Base-by-base conservation (phyloP, 1,140 invertebrate genomes). In the Dreissena rostriformis region DNA sequence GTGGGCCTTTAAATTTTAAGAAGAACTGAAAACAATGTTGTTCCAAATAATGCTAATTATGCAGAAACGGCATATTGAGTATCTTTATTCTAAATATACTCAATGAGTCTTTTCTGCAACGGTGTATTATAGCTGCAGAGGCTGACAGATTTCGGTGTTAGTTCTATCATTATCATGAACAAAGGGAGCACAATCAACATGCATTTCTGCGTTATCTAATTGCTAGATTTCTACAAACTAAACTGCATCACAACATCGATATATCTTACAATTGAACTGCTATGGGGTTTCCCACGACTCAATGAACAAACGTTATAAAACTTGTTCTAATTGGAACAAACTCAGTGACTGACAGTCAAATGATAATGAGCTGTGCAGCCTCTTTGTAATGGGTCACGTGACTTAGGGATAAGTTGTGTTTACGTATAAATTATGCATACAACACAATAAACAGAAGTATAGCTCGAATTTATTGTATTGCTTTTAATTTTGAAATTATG, bases 361-460 rank as follows among this genome's bases (percentile, higher is more conserved):
- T 82, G 80, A 82, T 82, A 82, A 82, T 82, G 80, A 82, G 80
- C 80, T 82, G 80, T 82, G 80, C 80, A 82, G 80, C 80, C 63
- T 82, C 80, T 75, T 70, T 73, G 68, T 63, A 82, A 74, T 75
- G n/a, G 55, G 72, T 82, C 80, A 82, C 70, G 70, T 82, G 80
- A 82, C 72, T 72, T 68, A 19, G 10, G 71, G 80, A 82, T 0
- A 11, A 75, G 80, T 57, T 17, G 67, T 82, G n/a, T 68, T 28
- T 11, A 71, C 55, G 22, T 19, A 39, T 39, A 57, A 24, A 53
- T 26, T 24, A 22, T 55, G 57, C 2, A 5, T 39, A 72, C n/a
- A 19, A 52, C 24, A 39, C 4, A 52, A 51, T 52, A 51, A 39
- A 2, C 15, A 67, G 1, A 39, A 5, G 39, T 8, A 39, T 39